These are phyloP conservation scores for Amphibalanus amphitrite DNA, from an alignment of 1,140 invertebrate genomes.

Conservation along the genomic window DNA sequence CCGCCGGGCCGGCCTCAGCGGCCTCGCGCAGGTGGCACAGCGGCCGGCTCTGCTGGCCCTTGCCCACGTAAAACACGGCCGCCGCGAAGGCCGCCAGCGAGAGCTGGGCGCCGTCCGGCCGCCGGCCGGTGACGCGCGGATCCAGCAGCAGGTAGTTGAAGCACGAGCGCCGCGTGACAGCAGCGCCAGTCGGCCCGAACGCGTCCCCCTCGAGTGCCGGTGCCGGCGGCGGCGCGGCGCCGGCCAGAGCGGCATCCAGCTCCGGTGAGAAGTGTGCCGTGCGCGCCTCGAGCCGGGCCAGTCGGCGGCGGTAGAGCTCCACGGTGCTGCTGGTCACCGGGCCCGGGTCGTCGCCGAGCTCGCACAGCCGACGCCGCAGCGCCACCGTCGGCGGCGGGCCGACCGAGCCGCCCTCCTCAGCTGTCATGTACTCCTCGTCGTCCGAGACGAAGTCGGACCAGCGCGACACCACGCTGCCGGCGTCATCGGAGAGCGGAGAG, in stretches of 20 bases:
- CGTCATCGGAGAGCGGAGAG: not conserved
- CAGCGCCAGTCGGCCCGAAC: not conserved
- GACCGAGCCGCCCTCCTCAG: not conserved
- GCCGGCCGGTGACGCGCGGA: conserved; percentile 63
- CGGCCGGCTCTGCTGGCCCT: conserved; percentile 63
- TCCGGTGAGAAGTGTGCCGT: not conserved
- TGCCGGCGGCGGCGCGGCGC: no score
- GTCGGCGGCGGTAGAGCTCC: not conserved
- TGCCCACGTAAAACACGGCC: conserved; percentile 46
- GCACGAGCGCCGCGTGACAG: conserved; percentile 30
- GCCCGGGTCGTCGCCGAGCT: not conserved
- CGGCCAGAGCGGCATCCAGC: not conserved
- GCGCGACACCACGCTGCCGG: not conserved
- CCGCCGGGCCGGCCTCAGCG: conserved; percentile 17
- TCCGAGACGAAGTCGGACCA: not conserved
- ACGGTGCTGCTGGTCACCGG: not conserved
- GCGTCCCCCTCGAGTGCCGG: not conserved
- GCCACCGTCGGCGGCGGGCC: no score
- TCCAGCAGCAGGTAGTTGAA: conserved; percentile 85
- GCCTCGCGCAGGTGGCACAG: conserved; percentile 83
- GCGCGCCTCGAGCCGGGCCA: not conserved
- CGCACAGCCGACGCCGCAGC: not conserved
- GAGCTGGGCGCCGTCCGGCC: conserved; percentile 46
- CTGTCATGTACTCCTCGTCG: not conserved
- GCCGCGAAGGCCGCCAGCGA: conserved; percentile 59